These are phyloP conservation scores for Potorous gilbertii DNA, from an alignment of 2,797 vertebrate genomes.

Conservation along the genomic window DNA sequence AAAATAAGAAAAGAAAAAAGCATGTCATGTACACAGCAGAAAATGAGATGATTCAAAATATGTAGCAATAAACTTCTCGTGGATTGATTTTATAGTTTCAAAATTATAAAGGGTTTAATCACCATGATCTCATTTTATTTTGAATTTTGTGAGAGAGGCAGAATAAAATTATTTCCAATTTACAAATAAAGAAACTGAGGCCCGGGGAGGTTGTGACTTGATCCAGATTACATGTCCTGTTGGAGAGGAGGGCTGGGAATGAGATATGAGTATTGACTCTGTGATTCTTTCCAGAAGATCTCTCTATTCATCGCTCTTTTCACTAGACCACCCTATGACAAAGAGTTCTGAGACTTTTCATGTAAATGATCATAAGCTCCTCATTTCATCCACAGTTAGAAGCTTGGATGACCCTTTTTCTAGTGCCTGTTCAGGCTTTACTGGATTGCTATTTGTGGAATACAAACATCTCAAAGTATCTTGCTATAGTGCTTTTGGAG, in stretches of 20 bases:
- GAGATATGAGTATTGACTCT: background rate
- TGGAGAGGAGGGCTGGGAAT: background rate
- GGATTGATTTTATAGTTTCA: background rate
- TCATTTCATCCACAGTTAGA: conserved; percentile 28
- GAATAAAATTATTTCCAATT: background rate
- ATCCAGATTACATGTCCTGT: background rate
- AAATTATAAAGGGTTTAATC: background rate
- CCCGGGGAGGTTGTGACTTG: background rate
- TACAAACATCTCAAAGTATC: background rate
- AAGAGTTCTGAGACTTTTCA: conserved; percentile 8
- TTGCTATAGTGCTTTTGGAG: background rate
- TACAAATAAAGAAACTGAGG: background rate
- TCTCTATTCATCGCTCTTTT: background rate
- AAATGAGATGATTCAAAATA: no score
- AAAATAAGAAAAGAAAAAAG: no score
- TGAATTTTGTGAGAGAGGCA: background rate
- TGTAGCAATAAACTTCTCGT: no score
- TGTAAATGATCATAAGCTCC: background rate
- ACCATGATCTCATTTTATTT: background rate
- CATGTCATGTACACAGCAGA: no score
- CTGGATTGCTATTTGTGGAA: conserved; percentile 24
- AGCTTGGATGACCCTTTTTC: conserved; percentile 37
- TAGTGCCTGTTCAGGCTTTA: background rate
- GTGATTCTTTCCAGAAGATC: background rate
- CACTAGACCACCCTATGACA: background rate